Evolutionary conservation across 2,797 vertebrate species (phyloP).

Genomic region (Muscicapa comitata): DNA sequence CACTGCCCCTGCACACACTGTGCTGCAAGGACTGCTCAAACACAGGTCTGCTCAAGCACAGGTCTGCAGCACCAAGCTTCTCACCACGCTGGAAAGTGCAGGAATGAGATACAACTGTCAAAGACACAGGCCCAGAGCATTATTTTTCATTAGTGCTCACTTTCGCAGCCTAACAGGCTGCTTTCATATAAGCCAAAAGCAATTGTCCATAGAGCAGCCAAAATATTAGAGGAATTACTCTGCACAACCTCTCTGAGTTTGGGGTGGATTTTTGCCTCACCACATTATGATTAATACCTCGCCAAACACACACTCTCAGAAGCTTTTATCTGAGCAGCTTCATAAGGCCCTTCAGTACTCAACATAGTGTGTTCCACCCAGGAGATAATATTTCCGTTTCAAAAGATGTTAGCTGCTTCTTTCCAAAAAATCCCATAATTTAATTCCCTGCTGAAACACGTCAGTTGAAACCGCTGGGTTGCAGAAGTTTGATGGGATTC

Average conservation of each 20-base stretch:
- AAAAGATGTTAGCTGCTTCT: neutral
- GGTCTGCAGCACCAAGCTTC: neutral
- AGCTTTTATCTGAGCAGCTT: conserved; percentile 34
- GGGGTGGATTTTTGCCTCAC: neutral
- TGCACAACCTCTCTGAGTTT: neutral
- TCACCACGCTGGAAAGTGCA: neutral
- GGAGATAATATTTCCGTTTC: neutral
- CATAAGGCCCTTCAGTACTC: neutral
- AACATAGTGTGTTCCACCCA: neutral
- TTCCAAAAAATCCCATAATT: neutral
- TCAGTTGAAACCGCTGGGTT: neutral
- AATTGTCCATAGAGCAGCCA: neutral
- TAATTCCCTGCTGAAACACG: neutral
- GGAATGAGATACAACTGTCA: neutral
- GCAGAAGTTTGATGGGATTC: neutral
- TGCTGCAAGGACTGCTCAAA: neutral
- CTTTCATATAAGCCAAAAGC: neutral
- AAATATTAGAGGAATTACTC: conserved; percentile 4
- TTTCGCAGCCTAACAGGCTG: neutral
- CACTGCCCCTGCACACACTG: accelerated
- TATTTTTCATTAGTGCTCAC: neutral
- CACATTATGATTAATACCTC: neutral
- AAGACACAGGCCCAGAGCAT: neutral
- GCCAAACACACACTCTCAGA: neutral
- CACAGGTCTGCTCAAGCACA: neutral